Base-by-base conservation (phyloP, 2,797 vertebrate genomes). In the Merluccius polli region DNA sequence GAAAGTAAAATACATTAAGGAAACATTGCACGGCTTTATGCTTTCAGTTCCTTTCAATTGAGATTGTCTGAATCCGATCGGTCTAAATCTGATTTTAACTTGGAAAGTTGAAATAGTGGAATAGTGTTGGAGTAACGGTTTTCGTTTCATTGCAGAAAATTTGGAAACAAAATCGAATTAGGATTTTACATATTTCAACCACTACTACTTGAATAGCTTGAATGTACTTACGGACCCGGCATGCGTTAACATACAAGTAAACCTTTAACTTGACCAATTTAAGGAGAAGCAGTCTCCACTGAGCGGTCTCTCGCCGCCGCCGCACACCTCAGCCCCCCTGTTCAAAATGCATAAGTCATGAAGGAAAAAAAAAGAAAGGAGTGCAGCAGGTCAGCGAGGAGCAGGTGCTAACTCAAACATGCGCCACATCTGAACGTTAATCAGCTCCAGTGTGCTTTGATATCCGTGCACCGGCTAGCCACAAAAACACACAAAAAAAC, bases 351-450 rank as follows among this genome's bases (percentile, higher is more conserved):
- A 90, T 89, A 87, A 88, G 83, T 78, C 81, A 84, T 85, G 85
- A 79, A 87, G 82, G 89, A 87, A 92, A 92, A 91, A 90, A 87
- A 81, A 85, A 27, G 13, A 1, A 18, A 63, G 52, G 52, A 24
- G 87, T 81, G 79, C 74, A 44, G 77, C 86, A 87, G 87, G 88
- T 89, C 88, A 86, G 87, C 83, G 18, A 69, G 88, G 85, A 79
- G 82, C 84, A 79, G 82, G 81, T 84, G 71, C 86, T 85, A 80
- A 86, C 85, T 87, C 80, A 76, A 48, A 48, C 44, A 83, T 79
- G 74, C 79, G 83, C 84, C 83, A 81, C 86, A 88, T 91, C 84
- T 89, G 86, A 92, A 92, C 91, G 88, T 91, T 89, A 90, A 88
- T 89, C 86, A 88, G 86, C 84, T 87, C 74, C 77, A 35, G 73